phyloP scores from a whole-genome alignment of 2,888 invertebrate species.

The Troides aeacus region DNA sequence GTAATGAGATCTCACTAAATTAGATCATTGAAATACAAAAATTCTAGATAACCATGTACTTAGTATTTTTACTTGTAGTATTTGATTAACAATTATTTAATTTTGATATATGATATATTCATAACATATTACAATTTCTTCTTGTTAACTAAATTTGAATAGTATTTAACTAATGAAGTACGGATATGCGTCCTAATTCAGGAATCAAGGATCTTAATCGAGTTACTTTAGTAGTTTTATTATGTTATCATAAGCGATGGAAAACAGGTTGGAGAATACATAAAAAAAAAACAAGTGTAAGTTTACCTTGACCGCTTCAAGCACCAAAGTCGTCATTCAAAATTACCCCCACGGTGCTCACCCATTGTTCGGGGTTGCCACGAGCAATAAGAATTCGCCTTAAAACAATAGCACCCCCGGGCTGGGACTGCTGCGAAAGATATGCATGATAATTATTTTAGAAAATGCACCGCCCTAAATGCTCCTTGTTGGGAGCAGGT shows the following conservation, averaged over 20 bases:
- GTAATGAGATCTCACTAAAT: no score
- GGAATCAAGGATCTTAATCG: background rate
- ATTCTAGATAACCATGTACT: no score
- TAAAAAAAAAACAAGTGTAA: constrained; percentile 8
- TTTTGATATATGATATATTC: no score
- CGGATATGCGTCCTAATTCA: no score
- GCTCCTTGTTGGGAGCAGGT: constrained; percentile 63
- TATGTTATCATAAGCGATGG: background rate
- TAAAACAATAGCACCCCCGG: constrained; percentile 78
- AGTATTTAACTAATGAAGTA: no score
- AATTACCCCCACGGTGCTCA: constrained; percentile 61
- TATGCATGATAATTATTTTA: constrained; percentile 76
- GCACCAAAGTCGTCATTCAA: constrained; percentile 56
- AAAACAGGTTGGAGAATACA: background rate
- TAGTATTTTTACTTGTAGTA: no score
- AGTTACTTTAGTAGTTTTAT: background rate
- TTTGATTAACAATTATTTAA: no score
- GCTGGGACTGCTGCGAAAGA: constrained; percentile 69
- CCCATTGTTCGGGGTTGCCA: constrained; percentile 76
- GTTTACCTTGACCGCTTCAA: constrained; percentile 52
- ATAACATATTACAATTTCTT: no score
- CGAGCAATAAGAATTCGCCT: constrained; percentile 73
- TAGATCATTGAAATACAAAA: no score
- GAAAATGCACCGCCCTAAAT: constrained; percentile 68
- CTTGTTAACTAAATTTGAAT: no score